phyloP scores from a whole-genome alignment of 2,797 vertebrate species.

The Labroides dimidiatus region DNA sequence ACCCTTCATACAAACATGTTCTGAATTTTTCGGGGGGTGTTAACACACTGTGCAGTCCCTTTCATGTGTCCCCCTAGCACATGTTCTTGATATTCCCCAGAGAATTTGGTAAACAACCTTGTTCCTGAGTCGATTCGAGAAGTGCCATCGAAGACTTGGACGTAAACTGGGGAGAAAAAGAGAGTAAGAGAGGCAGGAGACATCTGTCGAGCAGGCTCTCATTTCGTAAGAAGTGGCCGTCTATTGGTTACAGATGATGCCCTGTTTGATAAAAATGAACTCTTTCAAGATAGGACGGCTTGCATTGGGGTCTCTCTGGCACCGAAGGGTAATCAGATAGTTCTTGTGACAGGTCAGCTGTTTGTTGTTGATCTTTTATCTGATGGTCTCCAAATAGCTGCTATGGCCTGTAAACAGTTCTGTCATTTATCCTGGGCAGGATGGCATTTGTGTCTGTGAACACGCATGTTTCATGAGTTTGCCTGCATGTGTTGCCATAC shows the following conservation, averaged over 20 bases:
- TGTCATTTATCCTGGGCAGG: conserved; percentile 48
- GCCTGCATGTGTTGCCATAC: conserved; percentile 31
- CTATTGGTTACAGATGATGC: conserved; percentile 88
- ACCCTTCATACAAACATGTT: conserved; percentile 72
- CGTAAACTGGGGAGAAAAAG: conserved; percentile 74
- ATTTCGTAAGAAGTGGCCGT: conserved; percentile 81
- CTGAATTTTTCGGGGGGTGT: conserved; percentile 55
- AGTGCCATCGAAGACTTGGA: conserved; percentile 83
- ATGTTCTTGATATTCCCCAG: conserved; percentile 78
- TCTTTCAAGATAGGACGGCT: conserved; percentile 82
- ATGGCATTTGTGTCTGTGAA: conserved; percentile 34
- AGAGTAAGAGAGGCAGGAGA: conserved; percentile 79
- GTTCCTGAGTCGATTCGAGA: conserved; percentile 80
- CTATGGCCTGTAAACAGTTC: conserved; percentile 50
- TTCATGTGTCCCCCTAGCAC: conserved; percentile 74
- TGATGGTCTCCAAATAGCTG: conserved; percentile 51
- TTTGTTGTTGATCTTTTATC: conserved; percentile 69
- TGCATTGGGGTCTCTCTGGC: conserved; percentile 72
- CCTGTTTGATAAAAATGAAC: conserved; percentile 82
- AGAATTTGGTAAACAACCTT: conserved; percentile 80
- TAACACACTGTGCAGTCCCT: conserved; percentile 60
- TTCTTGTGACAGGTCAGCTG: conserved; percentile 68
- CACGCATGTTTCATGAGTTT: conserved; percentile 27
- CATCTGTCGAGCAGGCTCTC: conserved; percentile 86
- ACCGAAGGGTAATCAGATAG: conserved; percentile 63